Evolutionary conservation across 2,113 vertebrate species (phyloP), one percentile per base, ranked within the genome.

Genomic region (Coregonus clupeaformis): DNA sequence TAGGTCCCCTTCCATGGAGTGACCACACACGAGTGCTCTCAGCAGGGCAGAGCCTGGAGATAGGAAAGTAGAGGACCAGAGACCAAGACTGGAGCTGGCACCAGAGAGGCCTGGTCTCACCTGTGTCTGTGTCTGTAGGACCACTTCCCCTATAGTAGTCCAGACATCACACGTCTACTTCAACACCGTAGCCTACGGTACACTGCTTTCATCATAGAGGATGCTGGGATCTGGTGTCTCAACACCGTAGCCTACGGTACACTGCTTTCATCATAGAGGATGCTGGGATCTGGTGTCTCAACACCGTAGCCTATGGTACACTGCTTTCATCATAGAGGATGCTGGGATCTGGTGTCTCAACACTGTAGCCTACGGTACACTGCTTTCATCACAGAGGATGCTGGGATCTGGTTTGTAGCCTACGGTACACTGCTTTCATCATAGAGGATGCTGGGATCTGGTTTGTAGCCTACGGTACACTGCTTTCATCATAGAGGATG

Each of bases 1-100:
- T 75, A 66, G 30, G 87, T 77, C 83, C 67, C 67, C 82, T 84
- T 80, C 75, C 79, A 72, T 75, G 84, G 89, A 84, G 83, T 89
- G 82, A 2, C 86, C 72, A 55, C 79, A 87, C 90, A 86, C 86
- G 87, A 88, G 87, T 90, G 88, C 85, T 82, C 87, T 91, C 90
- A 89, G 91, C 86, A 82, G 89, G 88, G 72, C 80, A 22, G 52
- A 18, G 73, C 89, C 87, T 70, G 78, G 81, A 87, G 86, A 84
- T 86, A 85, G 78, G 68, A 82, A 27, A 27, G 27, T 1, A 27
- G 70, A 75, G 24, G 82, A 83, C 84, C 5, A 29, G 79, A 84
- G 82, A 83, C 84, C 5, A 29, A 77, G 85, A 89, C 77, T 87
- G 78, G 82, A 76, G 81, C 84, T 90, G 88, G 89, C 87, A 80